Conservation (phyloP, 2,888 invertebrate genomes). For the Troglohyphantes excavatus region DNA sequence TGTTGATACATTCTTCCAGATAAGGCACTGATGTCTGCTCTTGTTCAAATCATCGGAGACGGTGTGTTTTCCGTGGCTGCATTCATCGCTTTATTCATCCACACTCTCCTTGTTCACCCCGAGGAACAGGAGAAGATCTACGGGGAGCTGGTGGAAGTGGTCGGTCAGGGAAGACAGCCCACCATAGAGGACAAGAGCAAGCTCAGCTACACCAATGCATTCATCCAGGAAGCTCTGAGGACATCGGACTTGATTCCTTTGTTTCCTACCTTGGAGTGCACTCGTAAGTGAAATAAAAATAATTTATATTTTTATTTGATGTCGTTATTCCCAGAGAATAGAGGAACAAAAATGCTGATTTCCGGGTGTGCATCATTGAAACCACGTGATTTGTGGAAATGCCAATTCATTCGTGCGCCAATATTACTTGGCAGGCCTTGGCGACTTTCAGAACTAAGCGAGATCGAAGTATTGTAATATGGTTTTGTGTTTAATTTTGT, state of each 20-base stretch:
- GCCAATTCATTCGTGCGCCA: too few relatives aligned
- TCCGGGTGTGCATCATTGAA: too few relatives aligned
- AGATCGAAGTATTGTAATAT: too few relatives aligned
- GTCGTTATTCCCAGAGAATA: too few relatives aligned
- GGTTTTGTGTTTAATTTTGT: too few relatives aligned
- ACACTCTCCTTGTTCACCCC: slow-evolving; percentile 83
- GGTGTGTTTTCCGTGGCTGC: slow-evolving; percentile 1
- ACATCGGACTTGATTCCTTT: slow-evolving; percentile 93
- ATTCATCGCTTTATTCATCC: slow-evolving; percentile 3
- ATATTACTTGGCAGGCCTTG: too few relatives aligned
- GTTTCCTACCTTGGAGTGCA: slow-evolving; percentile 88
- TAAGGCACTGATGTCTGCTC: slow-evolving; percentile 18
- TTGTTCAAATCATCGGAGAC: slow-evolving; percentile 29
- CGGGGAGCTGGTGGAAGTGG: slow-evolving; percentile 85
- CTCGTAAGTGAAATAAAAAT: slow-evolving; percentile 31
- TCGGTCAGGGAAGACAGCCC: slow-evolving; percentile 79
- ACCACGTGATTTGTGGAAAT: too few relatives aligned
- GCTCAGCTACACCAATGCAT: slow-evolving; percentile 91
- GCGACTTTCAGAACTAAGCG: too few relatives aligned
- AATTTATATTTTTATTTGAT: too few relatives aligned
- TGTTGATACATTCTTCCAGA: too few relatives aligned
- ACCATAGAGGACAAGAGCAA: slow-evolving; percentile 86
- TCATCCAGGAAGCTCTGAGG: slow-evolving; percentile 90
- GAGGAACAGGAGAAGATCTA: slow-evolving; percentile 86
- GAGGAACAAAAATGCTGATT: too few relatives aligned